Conservation (phyloP, 2,888 invertebrate genomes). For the Drosophila lutescens region DNA sequence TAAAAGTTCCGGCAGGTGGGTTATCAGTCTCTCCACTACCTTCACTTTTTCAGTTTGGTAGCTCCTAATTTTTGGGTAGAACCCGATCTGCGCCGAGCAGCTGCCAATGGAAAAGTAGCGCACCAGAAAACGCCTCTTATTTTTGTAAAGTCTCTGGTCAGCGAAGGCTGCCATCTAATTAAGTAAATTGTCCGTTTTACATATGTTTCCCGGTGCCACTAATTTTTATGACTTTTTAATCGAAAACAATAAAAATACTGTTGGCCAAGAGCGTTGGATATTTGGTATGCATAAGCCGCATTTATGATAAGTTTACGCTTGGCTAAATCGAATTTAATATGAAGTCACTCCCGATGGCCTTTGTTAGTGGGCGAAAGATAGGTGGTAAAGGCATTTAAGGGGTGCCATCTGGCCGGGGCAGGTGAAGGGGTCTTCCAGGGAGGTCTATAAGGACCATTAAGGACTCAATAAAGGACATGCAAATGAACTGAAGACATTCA, state of each 20-base stretch:
- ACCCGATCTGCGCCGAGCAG: slow-evolving; percentile 47
- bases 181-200: slow-evolving; percentile 75
- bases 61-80: slow-evolving; percentile 49
- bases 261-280: slow-evolving; percentile 41
- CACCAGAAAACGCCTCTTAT: slow-evolving; percentile 67
- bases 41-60: slow-evolving; percentile 52
- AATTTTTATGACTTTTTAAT: slow-evolving; percentile 71
- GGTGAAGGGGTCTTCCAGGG: slow-evolving; percentile 15
- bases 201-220: slow-evolving; percentile 61
- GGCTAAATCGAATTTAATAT: slow-evolving; percentile 55
- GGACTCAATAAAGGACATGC: slow-evolving; percentile 5
- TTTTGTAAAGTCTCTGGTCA: slow-evolving; percentile 20
- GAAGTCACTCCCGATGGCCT: slow-evolving; percentile 16
- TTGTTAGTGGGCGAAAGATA: slow-evolving; percentile 15
- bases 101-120: slow-evolving; percentile 58
- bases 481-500: background rate
- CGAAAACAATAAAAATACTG: slow-evolving; percentile 71
- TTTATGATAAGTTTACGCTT: slow-evolving; percentile 66
- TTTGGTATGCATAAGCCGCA: slow-evolving; percentile 52
- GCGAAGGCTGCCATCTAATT: slow-evolving; percentile 63
- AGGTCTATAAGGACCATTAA: slow-evolving; percentile 6
- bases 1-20: slow-evolving; percentile 72
- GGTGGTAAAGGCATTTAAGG: slow-evolving; percentile 18
- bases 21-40: slow-evolving; percentile 35
- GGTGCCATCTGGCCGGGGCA: slow-evolving; percentile 28